Conservation (phyloP, 1,140 invertebrate genomes). For the Kradibia gibbosae region DNA sequence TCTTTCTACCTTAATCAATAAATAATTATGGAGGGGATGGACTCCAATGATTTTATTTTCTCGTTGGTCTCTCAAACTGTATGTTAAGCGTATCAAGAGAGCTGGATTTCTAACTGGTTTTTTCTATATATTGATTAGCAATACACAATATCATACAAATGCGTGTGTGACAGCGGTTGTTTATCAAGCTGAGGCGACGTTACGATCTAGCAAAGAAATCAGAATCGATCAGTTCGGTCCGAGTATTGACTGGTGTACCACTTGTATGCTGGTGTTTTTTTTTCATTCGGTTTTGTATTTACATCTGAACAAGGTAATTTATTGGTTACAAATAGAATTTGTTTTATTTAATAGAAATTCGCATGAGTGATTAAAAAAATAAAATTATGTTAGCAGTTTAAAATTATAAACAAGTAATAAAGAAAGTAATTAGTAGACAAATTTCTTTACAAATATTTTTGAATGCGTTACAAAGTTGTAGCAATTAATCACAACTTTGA, state of each 20-base stretch:
- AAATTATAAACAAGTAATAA: not conserved
- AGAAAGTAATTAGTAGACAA: not conserved
- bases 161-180: not conserved
- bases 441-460: not conserved
- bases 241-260: not conserved
- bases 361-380: not conserved
- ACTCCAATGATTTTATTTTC: not conserved
- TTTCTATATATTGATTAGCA: conserved; percentile 21
- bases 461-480: too few relatives aligned
- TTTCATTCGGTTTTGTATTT: not conserved
- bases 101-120: conserved; percentile 15
- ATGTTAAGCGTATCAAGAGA: not conserved
- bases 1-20: not conserved
- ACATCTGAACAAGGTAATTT: not conserved
- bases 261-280: not conserved
- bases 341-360: not conserved
- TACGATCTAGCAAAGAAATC: not conserved
- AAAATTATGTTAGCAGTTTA: not conserved
- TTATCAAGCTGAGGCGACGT: not conserved
- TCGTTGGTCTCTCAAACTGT: not conserved
- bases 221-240: conserved; percentile 36
- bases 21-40: not conserved
- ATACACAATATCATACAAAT: conserved; percentile 25
- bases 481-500: too few relatives aligned
- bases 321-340: not conserved